Evolutionary conservation across 1,140 invertebrate genomes (phyloP), one percentile per base, ranked within the genome.

Genomic region (Mamestra configurata): DNA sequence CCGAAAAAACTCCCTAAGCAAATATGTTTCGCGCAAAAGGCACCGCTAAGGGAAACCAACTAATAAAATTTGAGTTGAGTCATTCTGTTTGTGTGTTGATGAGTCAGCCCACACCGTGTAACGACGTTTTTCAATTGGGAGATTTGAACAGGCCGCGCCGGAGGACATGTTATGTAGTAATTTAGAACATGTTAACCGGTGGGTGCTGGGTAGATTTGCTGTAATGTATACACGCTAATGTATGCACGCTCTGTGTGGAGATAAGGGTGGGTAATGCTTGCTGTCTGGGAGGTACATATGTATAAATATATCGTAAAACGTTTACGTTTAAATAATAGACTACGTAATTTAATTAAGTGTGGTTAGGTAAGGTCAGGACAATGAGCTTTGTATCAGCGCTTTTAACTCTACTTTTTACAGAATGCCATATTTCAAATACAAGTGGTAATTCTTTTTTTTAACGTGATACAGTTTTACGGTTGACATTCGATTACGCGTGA

Each of bases 41-140:
- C 35, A 59, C 22, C 2, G 20, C 20, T 64, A 76, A 61, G 55
- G 55, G 55, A 49, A 24, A 76, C 27, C 20, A 35, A 57, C 15
- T 49, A 40, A 55, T 76, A 61, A 76, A 76, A 76, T 49, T 76
- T 76, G 55, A 76, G 73, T 76, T 76, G 73, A 76, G 73, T 57
- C 73, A 64, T 76, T 76, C 7, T 27, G 20, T 24, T n/a, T 49
- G 57, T 76, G 73, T 76, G 37, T 59, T 76, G 43, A 76, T 49
- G 73, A 61, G 37, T 64, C 73, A 76, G 43, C 6, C 11, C 22
- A 76, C 22, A 76, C 13, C 3, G 22, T 31, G 40, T 20, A 46
- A 49, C 22, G 37, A 27, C 20, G 22, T 59, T 75, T 59, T 75
- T 43, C 53, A 75, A 72, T 72, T 72, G 70, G 66, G 46, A 37